These are phyloP conservation scores for Ondatra zibethicus DNA, from an alignment of 2,113 vertebrate species.

Conservation along the genomic window DNA sequence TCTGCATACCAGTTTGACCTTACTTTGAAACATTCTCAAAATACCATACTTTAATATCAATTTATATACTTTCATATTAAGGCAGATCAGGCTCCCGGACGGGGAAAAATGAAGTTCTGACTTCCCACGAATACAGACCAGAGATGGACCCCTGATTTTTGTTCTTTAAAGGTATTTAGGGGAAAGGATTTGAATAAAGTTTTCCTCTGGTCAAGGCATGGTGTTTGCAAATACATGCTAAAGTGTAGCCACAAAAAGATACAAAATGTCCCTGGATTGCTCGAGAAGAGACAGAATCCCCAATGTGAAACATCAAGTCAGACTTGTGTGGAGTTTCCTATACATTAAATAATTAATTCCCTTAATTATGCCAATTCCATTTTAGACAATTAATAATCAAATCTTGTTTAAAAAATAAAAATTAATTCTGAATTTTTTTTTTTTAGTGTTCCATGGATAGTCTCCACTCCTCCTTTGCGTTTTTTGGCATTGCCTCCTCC, in stretches of 20 bases:
- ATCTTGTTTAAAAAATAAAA: background rate
- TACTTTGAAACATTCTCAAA: constrained; percentile 93
- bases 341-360: background rate
- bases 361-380: background rate
- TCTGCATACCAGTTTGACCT: constrained; percentile 93
- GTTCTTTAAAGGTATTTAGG: constrained; percentile 66
- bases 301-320: background rate
- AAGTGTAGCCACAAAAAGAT: background rate
- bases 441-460: background rate
- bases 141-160: constrained; percentile 60
- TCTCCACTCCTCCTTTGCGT: background rate
- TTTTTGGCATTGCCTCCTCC: background rate
- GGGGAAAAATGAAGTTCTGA: constrained; percentile 82
- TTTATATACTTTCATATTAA: constrained; percentile 88
- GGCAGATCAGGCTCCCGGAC: constrained; percentile 61
- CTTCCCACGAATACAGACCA: constrained; percentile 80
- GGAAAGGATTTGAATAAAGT: constrained; percentile 43
- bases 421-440: background rate
- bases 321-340: background rate
- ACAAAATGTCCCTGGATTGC: background rate
- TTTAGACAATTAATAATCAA: constrained; percentile 5
- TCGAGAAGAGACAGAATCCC: background rate
- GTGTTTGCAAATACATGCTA: constrained; percentile 8
- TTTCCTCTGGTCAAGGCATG: constrained; percentile 35
- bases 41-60: constrained; percentile 91